Conservation (phyloP, 53 echinoderm and acorn worm species). For the Mesocentrotus franciscanus region DNA sequence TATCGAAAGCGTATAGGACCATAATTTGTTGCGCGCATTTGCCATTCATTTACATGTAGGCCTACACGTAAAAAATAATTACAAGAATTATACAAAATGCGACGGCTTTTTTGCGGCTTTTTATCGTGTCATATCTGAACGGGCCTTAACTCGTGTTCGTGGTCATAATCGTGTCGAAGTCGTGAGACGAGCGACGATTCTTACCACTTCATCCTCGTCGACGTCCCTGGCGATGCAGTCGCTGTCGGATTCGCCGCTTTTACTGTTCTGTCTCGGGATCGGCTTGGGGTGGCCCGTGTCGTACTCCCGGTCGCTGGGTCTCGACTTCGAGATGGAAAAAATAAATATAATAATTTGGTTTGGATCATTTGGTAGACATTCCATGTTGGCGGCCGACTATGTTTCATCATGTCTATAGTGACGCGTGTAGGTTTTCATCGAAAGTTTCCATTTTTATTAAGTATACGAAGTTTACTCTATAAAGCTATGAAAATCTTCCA, state of each 20-base stretch:
- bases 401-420: no score
- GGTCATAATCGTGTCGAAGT: conserved; percentile 34
- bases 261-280: conserved; percentile 39
- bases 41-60: no score
- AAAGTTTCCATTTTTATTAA: no score
- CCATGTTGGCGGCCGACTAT: no score
- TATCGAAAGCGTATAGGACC: no score
- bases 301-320: conserved; percentile 44
- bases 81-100: no score
- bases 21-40: no score
- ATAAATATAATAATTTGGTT: background rate
- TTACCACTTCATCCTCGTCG: conserved; percentile 62
- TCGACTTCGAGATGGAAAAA: conserved; percentile 23
- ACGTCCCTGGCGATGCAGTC: conserved; percentile 50
- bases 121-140: background rate
- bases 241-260: conserved; percentile 15
- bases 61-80: no score
- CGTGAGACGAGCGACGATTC: background rate
- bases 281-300: conserved; percentile 53
- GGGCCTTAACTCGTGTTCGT: background rate
- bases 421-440: no score
- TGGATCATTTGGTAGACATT: no score
- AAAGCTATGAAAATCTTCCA: no score
- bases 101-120: background rate
- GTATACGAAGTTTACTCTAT: no score